phyloP scores from a whole-genome alignment of 2,888 invertebrate species.

The Parascotia fuliginaria region DNA sequence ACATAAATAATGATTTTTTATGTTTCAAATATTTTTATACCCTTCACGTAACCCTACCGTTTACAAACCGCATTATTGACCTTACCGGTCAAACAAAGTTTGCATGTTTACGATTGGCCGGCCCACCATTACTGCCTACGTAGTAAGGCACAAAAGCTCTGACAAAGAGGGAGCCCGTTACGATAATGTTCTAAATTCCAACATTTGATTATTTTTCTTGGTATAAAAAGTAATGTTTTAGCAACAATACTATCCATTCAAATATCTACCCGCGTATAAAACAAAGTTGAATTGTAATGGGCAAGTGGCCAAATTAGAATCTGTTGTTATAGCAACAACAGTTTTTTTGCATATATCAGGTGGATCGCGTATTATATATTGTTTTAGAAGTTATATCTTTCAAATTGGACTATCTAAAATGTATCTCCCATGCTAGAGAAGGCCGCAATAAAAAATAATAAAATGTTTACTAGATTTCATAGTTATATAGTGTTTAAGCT shows the following conservation, averaged over 20 bases:
- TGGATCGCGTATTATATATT: too few species aligned
- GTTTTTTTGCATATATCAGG: constrained; percentile 47
- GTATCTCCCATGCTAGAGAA: too few species aligned
- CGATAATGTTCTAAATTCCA: constrained; percentile 62
- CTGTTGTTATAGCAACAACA: constrained; percentile 42
- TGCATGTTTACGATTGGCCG: constrained; percentile 31
- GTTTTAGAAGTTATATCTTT: too few species aligned
- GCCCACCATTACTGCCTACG: constrained; percentile 27
- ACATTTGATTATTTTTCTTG: constrained; percentile 65
- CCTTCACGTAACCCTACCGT: constrained; percentile 33
- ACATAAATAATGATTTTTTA: constrained; percentile 16
- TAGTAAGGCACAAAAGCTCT: constrained; percentile 43
- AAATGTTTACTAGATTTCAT: too few species aligned
- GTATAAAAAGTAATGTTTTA: constrained; percentile 68
- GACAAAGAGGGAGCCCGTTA: constrained; percentile 55
- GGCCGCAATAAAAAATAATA: too few species aligned
- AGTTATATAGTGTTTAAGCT: too few species aligned
- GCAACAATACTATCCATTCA: constrained; percentile 23
- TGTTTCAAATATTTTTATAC: constrained; percentile 13
- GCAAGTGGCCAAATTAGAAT: constrained; percentile 45
- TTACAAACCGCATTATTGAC: constrained; percentile 40
- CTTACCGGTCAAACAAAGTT: constrained; percentile 26
- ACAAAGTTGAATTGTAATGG: constrained; percentile 53
- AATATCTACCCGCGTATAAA: constrained; percentile 30
- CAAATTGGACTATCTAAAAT: too few species aligned